Base-by-base conservation (phyloP, 1,140 invertebrate species). In the Rhynchophorus ferrugineus region DNA sequence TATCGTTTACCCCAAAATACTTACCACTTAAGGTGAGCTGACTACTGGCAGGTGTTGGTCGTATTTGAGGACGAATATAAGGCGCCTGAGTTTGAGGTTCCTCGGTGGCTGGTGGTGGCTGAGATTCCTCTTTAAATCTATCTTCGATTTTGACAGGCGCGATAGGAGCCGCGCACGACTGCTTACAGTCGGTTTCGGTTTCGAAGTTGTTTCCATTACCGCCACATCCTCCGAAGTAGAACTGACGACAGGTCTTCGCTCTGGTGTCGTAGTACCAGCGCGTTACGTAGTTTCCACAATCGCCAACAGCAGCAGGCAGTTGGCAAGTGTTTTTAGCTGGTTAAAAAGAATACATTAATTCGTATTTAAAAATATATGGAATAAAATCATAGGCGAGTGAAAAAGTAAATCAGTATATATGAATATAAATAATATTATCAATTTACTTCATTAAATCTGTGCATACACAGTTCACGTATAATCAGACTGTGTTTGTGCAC, bases 231-330 rank as follows among this genome's bases (percentile, higher is more conserved):
- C 85, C 83, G 63, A 88, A 94, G 50, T 84, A 83, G 65, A 93
- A 94, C 56, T 80, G 78, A 56, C 78, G 71, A 64, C 91, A 94
- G 19, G 71, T 65, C 37, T 78, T 74, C 11, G 81, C 75, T 59
- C 76, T 78, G 0, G 82, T 81, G 67, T 97, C 87, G 69, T 81
- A 96, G 72, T 87, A 93, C 85, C 87, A 97, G 38, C 82, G 76
- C 45, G 79, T 71, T 13, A 75, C 78, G 64, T 91, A 92, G 59
- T 87, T 79, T 43, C 78, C 78, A 63, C 92, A 96, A 14, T 86
- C 80, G 6, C 92, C 93, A 51, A 78, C 69, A 44, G 81, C 74
- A 6, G 84, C 81, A 1, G 89, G 84, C 57, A 91, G 70, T 13
- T 81, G 75, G 67, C 94, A 91, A 16, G 76, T 73, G 60, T 89